phyloP scores from a whole-genome alignment of 2,888 invertebrate species.

The Dinocampus coccinellae region DNA sequence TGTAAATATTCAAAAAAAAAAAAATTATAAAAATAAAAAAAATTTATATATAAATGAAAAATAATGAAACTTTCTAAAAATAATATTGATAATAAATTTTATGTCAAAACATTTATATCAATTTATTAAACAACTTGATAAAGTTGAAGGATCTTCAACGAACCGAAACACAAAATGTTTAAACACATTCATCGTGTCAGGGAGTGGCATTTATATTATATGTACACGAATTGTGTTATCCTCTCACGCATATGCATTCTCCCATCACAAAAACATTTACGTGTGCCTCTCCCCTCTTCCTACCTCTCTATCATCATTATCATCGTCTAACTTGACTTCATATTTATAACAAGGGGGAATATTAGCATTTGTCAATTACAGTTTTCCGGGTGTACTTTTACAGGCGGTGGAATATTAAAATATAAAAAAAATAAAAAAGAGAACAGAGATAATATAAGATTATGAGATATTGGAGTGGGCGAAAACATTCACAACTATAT shows the following conservation, averaged over 20 bases:
- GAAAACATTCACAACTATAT: neutral
- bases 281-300: too few species aligned
- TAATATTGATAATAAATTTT: constrained; percentile 6
- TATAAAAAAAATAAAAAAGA: constrained; percentile 17
- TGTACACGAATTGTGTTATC: neutral
- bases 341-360: neutral
- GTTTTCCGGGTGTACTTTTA: constrained; percentile 21
- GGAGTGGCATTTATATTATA: constrained; percentile 12
- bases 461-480: constrained; percentile 33
- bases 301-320: too few species aligned
- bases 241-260: constrained; percentile 7
- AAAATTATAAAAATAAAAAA: too few species aligned
- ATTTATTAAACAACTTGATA: neutral
- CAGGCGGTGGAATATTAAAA: constrained; percentile 5
- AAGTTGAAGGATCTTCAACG: constrained; percentile 20
- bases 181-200: neutral
- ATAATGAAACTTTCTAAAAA: constrained; percentile 17
- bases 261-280: neutral
- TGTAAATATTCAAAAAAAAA: neutral
- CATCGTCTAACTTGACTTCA: neutral
- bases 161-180: constrained; percentile 15
- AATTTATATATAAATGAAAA: too few species aligned
- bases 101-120: constrained; percentile 4
- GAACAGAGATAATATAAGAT: neutral
- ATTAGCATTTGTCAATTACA: constrained; percentile 13